Conservation (phyloP, 2,888 invertebrate species). For the Mythimna lalbum region DNA sequence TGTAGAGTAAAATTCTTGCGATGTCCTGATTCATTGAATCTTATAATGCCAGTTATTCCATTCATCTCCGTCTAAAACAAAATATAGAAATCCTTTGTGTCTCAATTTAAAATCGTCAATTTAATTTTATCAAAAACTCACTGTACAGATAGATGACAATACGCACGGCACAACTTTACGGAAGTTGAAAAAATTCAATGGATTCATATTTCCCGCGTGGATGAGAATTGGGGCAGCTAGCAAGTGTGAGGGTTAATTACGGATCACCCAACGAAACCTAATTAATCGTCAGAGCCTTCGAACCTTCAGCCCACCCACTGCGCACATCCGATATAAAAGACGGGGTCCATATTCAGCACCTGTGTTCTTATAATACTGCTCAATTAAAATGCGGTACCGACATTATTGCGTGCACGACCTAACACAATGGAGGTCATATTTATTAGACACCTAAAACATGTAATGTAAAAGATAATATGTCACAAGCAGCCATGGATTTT, state of each 20-base stretch:
- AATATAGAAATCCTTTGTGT: constrained; percentile 71
- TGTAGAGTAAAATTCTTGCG: constrained; percentile 96
- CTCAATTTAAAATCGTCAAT: constrained; percentile 66
- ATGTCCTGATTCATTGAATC: constrained; percentile 96
- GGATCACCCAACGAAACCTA: constrained; percentile 75
- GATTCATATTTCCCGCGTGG: constrained; percentile 58
- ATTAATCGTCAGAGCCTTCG: constrained; percentile 74
- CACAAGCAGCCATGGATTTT: constrained; percentile 55
- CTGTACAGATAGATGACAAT: constrained; percentile 4
- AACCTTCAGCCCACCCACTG: constrained; percentile 58
- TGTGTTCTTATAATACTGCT: constrained; percentile 73
- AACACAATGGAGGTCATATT: constrained; percentile 57
- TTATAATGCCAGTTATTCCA: constrained; percentile 96
- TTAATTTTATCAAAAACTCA: background rate
- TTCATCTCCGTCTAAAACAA: constrained; percentile 95
- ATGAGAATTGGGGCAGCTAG: constrained; percentile 64
- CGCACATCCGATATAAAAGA: constrained; percentile 71
- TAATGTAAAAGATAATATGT: constrained; percentile 57
- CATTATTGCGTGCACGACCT: constrained; percentile 63
- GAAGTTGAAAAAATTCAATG: constrained; percentile 46
- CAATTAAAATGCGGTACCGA: constrained; percentile 73
- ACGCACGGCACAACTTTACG: constrained; percentile 33
- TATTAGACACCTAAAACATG: constrained; percentile 50
- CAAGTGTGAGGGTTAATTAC: constrained; percentile 74
- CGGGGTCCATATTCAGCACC: constrained; percentile 73